Percentiles rank a stretch among this genome's conserved stretches.
Conservation (phyloP, 35 echinoderm and acorn worm genomes). For the Apostichopus japonicus region DNA sequence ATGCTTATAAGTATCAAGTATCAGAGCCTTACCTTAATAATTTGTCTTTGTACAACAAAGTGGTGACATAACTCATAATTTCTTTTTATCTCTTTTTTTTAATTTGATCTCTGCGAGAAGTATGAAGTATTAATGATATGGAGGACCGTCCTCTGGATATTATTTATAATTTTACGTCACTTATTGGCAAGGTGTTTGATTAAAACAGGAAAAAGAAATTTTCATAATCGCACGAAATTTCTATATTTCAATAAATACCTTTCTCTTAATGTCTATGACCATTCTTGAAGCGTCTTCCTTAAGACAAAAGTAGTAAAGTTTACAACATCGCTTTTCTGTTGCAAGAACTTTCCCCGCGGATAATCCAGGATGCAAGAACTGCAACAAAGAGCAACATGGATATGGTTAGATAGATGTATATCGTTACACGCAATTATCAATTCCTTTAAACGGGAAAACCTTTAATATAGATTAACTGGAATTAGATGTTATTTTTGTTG, state of each 20-base stretch:
- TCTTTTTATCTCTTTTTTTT: too few species aligned
- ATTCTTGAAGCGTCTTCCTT: neutral
- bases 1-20: too few species aligned
- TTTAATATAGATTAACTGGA: neutral
- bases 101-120: too few species aligned
- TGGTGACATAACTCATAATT: too few species aligned
- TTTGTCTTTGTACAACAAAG: too few species aligned
- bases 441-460: neutral
- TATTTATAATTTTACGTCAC: too few species aligned
- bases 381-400: neutral
- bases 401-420: neutral
- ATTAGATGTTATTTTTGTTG: neutral
- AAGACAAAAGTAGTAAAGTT: conserved; percentile 37
- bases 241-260: neutral
- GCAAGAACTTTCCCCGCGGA: neutral
- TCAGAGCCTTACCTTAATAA: too few species aligned
- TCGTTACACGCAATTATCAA: neutral
- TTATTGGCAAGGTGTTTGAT: too few species aligned
- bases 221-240: too few species aligned
- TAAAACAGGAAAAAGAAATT: too few species aligned
- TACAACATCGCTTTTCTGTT: neutral
- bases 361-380: conserved; percentile 28
- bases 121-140: too few species aligned
- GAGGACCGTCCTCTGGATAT: too few species aligned
- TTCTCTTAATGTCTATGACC: neutral